Evolutionary conservation across 37 sponge, comb jelly and placozoan species (phyloP).

Genomic region (Spongilla lacustris): DNA sequence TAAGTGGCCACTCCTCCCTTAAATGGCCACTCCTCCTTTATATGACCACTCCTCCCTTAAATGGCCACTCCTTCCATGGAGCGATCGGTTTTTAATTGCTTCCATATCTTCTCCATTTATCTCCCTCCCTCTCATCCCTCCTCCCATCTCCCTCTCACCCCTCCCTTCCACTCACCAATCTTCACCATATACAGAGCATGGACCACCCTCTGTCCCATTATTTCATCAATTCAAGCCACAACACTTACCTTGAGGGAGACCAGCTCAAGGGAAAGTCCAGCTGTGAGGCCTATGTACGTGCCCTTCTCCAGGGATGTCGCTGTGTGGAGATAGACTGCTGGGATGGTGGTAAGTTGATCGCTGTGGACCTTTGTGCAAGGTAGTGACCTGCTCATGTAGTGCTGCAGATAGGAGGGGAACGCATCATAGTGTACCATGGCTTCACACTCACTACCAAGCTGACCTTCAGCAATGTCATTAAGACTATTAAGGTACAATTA

Average conservation of each 20-base stretch:
- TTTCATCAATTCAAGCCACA: slow-evolving; percentile 94
- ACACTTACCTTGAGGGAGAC: slow-evolving; percentile 90
- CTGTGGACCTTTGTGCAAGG: not conserved
- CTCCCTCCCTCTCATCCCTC: not conserved
- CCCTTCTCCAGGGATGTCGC: slow-evolving; percentile 80
- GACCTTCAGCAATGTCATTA: slow-evolving; percentile 80
- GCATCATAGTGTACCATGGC: slow-evolving; percentile 88
- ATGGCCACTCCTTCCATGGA: too few relatives aligned
- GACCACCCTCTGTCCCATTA: slow-evolving; percentile 91
- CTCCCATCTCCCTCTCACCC: not conserved
- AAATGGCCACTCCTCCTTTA: too few relatives aligned
- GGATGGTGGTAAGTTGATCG: slow-evolving; percentile 46
- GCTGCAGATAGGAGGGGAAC: slow-evolving; percentile 31
- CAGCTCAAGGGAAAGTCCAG: slow-evolving; percentile 85
- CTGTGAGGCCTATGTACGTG: slow-evolving; percentile 83
- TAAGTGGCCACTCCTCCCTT: too few relatives aligned
- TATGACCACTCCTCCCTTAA: too few relatives aligned
- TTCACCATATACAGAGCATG: slow-evolving; percentile 72
- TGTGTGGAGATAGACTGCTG: slow-evolving; percentile 90
- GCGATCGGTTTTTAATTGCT: too few relatives aligned
- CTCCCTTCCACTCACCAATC: not conserved
- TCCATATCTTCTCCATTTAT: too few relatives aligned
- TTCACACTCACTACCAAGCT: slow-evolving; percentile 86
- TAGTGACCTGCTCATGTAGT: slow-evolving; percentile 5
- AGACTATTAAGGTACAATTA: slow-evolving; percentile 67